Evolutionary conservation across 2,797 vertebrate species (phyloP).

Genomic region (Echiichthys vipera): DNA sequence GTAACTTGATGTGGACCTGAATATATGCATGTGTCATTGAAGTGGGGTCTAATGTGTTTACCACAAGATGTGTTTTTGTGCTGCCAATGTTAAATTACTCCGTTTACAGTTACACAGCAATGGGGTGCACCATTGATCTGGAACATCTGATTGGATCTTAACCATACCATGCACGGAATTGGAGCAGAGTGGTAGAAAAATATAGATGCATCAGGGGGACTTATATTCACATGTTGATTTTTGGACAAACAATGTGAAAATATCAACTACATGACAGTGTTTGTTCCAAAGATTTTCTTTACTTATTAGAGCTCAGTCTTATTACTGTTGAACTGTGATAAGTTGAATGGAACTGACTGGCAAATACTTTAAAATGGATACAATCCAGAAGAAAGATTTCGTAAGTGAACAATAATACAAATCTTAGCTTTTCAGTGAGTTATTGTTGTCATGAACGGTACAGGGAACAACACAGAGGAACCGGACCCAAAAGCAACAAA

Average conservation of each 20-base stretch:
- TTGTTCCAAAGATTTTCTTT: neutral
- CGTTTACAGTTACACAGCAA: slow-evolving; percentile 12
- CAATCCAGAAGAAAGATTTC: neutral
- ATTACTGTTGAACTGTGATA: neutral
- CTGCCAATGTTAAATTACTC: slow-evolving; percentile 23
- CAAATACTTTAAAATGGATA: neutral
- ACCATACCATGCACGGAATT: slow-evolving; percentile 1
- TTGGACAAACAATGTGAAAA: slow-evolving; percentile 11
- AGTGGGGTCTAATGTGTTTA: slow-evolving; percentile 27
- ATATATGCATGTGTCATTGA: slow-evolving; percentile 3
- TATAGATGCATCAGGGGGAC: neutral
- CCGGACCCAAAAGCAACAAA: no score
- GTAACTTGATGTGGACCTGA: neutral
- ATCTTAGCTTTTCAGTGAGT: neutral
- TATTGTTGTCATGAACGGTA: no score
- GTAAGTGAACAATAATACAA: neutral
- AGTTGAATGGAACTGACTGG: neutral
- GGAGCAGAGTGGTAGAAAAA: slow-evolving; percentile 15
- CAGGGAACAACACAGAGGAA: no score
- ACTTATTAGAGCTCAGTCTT: neutral
- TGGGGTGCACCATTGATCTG: slow-evolving; percentile 12
- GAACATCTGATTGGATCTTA: slow-evolving; percentile 17
- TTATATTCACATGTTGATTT: neutral
- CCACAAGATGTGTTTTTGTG: slow-evolving; percentile 18
- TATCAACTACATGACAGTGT: neutral